Percentiles rank a stretch among this genome's conserved stretches.
These are phyloP conservation scores for Opisthocomus hoazin DNA, from an alignment of 2,113 vertebrate species.

Conservation along the genomic window DNA sequence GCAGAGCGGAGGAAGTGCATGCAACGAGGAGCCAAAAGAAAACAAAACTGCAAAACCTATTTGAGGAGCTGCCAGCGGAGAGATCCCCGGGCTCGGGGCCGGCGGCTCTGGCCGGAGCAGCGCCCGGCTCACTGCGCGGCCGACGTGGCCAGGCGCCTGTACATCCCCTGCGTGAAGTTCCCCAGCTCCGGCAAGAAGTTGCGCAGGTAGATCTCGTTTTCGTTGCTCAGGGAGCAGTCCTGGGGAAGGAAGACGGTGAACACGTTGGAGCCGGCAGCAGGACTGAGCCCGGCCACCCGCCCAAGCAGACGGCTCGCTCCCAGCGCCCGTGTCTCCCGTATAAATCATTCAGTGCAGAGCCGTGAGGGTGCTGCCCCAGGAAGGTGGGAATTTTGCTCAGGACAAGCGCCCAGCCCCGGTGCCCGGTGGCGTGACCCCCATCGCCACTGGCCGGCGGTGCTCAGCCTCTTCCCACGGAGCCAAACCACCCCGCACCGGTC, in stretches of 20 bases:
- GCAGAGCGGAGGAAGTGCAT: neutral
- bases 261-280: fast-evolving
- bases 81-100: fast-evolving
- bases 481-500: fast-evolving
- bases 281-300: neutral
- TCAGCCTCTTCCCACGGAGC: fast-evolving
- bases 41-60: neutral
- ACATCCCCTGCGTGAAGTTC: constrained; percentile 41
- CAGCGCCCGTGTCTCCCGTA: neutral
- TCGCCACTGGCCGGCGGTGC: neutral
- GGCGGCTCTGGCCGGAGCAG: neutral
- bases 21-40: neutral
- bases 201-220: constrained; percentile 28
- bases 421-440: neutral
- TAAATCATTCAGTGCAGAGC: too few relatives aligned
- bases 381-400: neutral
- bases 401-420: fast-evolving
- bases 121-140: fast-evolving
- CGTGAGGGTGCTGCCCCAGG: fast-evolving
- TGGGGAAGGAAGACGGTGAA: neutral
- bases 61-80: fast-evolving
- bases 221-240: neutral
- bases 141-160: fast-evolving
- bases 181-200: constrained; percentile 44
- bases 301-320: fast-evolving